These are phyloP conservation scores for Falco punctatus DNA, from an alignment of 2,113 vertebrate species.

Conservation along the genomic window DNA sequence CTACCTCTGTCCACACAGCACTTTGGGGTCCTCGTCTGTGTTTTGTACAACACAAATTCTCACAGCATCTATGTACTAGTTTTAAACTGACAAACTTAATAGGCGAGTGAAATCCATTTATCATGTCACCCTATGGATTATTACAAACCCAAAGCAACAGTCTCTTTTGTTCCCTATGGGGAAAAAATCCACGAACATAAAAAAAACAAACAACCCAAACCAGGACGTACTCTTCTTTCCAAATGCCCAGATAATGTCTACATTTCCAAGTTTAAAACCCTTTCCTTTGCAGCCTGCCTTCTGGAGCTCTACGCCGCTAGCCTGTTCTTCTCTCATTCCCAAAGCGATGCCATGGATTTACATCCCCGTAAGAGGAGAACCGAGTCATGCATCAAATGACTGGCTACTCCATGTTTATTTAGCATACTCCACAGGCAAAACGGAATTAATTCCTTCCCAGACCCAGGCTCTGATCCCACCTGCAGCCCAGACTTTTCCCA, in stretches of 20 bases:
- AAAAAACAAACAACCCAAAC: background rate
- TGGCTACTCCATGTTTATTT: background rate
- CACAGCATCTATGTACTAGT: background rate
- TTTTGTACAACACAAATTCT: background rate
- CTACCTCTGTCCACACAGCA: background rate
- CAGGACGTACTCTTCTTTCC: background rate
- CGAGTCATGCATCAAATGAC: background rate
- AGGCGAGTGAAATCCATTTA: background rate
- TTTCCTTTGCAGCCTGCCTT: background rate
- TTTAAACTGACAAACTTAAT: background rate
- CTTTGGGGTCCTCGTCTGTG: background rate
- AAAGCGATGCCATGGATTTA: background rate
- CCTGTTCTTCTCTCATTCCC: background rate
- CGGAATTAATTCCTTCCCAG: background rate
- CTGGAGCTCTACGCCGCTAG: background rate
- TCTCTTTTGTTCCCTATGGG: background rate
- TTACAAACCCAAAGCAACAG: background rate
- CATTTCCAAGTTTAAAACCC: background rate
- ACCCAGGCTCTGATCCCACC: background rate
- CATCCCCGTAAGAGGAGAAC: background rate
- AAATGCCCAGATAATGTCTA: background rate
- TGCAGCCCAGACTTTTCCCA: background rate
- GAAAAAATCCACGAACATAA: background rate
- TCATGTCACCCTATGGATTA: background rate
- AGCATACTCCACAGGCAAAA: background rate